Percentiles rank a stretch among this genome's conserved stretches.
phyloP scores from a whole-genome alignment of 2,797 vertebrate genomes.

The Gephyroberyx darwinii region DNA sequence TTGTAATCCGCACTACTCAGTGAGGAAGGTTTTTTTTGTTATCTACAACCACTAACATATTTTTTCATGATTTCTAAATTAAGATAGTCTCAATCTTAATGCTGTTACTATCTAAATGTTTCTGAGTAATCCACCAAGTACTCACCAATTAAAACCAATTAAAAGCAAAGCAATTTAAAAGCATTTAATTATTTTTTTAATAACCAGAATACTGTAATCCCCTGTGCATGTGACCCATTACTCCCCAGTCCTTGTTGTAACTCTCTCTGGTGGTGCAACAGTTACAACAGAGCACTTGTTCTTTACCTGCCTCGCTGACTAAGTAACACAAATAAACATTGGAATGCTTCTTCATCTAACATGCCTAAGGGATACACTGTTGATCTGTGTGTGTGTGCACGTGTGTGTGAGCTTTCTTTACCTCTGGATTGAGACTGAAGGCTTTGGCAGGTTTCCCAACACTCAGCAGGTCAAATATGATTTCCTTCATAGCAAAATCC shows the following conservation, averaged over 20 bases:
- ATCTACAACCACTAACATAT: too few species aligned
- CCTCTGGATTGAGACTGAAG: slow-evolving; percentile 88
- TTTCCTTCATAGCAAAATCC: slow-evolving; percentile 89
- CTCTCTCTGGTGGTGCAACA: background rate
- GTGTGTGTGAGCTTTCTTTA: slow-evolving; percentile 58
- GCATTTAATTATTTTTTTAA: too few species aligned
- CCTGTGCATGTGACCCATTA: background rate
- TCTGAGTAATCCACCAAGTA: background rate
- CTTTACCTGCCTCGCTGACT: slow-evolving; percentile 18
- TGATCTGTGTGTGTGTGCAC: slow-evolving; percentile 9
- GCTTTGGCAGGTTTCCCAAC: slow-evolving; percentile 87
- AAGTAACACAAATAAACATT: slow-evolving; percentile 36
- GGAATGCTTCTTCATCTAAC: slow-evolving; percentile 28
- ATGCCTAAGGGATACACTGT: slow-evolving; percentile 3
- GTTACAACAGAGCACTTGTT: slow-evolving; percentile 19
- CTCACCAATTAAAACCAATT: background rate
- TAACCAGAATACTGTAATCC: background rate
- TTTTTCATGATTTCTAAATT: too few species aligned
- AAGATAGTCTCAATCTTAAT: background rate
- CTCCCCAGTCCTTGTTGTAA: background rate
- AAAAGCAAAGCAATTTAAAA: too few species aligned
- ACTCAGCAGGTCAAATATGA: slow-evolving; percentile 86
- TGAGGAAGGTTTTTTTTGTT: too few species aligned
- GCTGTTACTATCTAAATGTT: background rate
- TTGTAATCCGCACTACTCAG: too few species aligned